Evolutionary conservation across 2,113 vertebrate genomes (phyloP).

Genomic region (Lophura nycthemera): DNA sequence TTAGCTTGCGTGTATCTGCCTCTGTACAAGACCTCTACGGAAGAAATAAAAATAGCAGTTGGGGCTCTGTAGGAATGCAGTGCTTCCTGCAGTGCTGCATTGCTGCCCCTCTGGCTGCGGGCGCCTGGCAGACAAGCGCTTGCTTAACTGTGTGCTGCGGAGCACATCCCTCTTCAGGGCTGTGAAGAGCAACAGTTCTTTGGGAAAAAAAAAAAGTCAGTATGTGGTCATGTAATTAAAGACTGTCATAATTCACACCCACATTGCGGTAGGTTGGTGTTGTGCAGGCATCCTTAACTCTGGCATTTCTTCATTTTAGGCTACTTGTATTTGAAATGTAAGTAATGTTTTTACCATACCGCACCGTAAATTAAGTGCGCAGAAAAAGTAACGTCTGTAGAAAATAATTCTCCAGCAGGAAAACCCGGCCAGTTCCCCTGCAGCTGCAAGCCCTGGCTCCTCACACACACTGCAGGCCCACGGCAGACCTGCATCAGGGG

Average conservation of each 20-base stretch:
- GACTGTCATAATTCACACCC: conserved; percentile 35
- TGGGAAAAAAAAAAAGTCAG: not conserved
- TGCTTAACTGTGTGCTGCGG: not conserved
- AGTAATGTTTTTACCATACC: not conserved
- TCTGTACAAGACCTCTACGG: not conserved
- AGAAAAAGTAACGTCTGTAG: not conserved
- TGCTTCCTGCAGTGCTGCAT: not conserved
- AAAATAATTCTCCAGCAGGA: not conserved
- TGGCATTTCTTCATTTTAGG: not conserved
- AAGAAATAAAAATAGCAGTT: not conserved
- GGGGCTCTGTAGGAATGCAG: not conserved
- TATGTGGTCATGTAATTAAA: conserved; percentile 53
- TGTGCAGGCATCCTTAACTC: conserved; percentile 6
- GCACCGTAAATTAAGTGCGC: not conserved
- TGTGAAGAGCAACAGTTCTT: not conserved
- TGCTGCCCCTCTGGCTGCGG: fast-evolving
- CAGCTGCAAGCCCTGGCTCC: not conserved
- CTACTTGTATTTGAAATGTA: not conserved
- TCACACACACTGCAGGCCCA: not conserved
- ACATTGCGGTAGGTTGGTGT: conserved; percentile 19
- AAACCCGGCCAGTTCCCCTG: not conserved
- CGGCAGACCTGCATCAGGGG: not conserved
- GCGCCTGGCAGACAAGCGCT: not conserved
- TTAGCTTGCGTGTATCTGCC: not conserved
- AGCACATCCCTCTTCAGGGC: not conserved